Base-by-base conservation (phyloP, 2,888 invertebrate species). In the Tetragnatha montana region DNA sequence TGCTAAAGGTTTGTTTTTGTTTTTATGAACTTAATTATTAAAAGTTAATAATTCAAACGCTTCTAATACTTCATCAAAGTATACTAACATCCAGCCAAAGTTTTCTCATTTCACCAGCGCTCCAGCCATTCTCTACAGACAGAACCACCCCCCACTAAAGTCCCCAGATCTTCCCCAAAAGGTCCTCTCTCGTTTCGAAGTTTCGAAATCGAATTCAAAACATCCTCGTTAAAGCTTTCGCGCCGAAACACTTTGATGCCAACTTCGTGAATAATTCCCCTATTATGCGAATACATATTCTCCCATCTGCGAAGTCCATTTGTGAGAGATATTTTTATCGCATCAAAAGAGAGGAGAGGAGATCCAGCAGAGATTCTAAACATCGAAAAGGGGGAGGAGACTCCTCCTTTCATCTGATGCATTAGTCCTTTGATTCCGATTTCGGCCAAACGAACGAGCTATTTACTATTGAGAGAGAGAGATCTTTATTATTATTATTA, bases 291-390 rank as follows among this genome's bases (percentile, higher is more conserved):
- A 74, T 82, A 74, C 74, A 74, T 82, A 74, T 74, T 49, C 81
- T 17, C 49, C 35, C 60, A 51, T 73, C 73, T 35, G 82, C 73
- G 60, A 82, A 80, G 79, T 86, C 86, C 86, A 86, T 86, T 86
- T 86, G 79, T 4, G 70, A 73, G 60, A 69, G 79, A 73, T 79
- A 86, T 86, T 86, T 86, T 86, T 86, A 86, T 86, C 86, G 51
- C 86, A 80, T 86, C 86, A 86, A 86, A 86, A 79, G 70, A 14
- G n/a, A n/a, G n/a, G n/a, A n/a, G n/a, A n/a, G n/a, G n/a, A n/a
- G n/a, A n/a, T n/a, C n/a, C n/a, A n/a, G n/a, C n/a, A 50, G 21
- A 71, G 71, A 50, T 81, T 70, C 81, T 71, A 21, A 21, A 21
- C 22, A 60, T 8, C 17, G 60, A 79, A 17, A 35, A n/a, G 73